Evolutionary conservation across 2,797 vertebrate species (phyloP), one percentile per base, ranked within the genome.

Genomic region (Lutjanus argentimaculatus): DNA sequence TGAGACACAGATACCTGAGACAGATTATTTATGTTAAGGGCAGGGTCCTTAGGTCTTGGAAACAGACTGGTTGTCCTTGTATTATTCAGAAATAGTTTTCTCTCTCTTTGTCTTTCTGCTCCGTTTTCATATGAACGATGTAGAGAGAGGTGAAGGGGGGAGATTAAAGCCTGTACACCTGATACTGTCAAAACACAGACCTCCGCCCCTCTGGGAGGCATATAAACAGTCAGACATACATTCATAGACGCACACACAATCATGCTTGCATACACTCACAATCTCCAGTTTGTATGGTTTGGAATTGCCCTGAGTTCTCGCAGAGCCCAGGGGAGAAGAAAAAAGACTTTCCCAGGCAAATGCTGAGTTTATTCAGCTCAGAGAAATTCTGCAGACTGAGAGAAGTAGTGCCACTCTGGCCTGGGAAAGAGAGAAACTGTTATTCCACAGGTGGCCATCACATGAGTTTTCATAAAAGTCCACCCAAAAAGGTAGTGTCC

Each of bases 181-280:
- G 92, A 95, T 94, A 94, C 93, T 93, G 85, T 91, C 83, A 85
- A 93, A 94, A 94, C 92, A 95, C 68, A 79, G 90, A 83, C 90
- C 93, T 85, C 91, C 88, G 19, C 88, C 89, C 82, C 79, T 88
- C 68, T 77, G 52, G 78, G 79, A 91, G 77, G 59, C 86, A 80
- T 79, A 88, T 85, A 86, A 92, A 91, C 82, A 92, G 72, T 87
- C 83, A 77, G 69, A 88, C 88, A 88, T 86, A 86, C 79, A 83
- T 88, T 78, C 56, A 77, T 53, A 85, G 75, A 70, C 70, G 66
- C 68, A 57, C 68, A 76, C 65, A 43, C 69, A 80, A 66, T 69
- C 82, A 83, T 73, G 79, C 79, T 75, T 58, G 53, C 77, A 84
- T 85, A 83, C 85, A 82, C 83, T 89, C 79, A 86, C 72, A 79